These are phyloP conservation scores for Nasonia longicornis DNA, from an alignment of 1,140 invertebrate genomes.

Conservation along the genomic window DNA sequence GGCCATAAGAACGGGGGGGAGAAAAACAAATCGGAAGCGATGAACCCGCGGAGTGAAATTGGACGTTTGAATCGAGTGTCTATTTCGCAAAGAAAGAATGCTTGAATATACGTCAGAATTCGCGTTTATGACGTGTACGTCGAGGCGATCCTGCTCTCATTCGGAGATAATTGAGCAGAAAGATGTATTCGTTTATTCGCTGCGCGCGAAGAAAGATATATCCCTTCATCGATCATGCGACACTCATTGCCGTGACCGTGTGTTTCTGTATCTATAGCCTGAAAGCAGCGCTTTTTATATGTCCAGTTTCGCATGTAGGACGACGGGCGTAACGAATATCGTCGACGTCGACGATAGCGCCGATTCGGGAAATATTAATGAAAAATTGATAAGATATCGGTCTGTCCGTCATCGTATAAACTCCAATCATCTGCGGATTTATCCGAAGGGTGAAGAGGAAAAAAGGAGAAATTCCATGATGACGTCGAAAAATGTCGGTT, in stretches of 20 bases:
- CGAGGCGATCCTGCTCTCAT: no score
- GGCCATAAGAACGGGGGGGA: background rate
- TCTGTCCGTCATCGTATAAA: background rate
- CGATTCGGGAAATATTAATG: conserved; percentile 26
- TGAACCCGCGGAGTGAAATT: background rate
- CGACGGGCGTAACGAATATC: conserved; percentile 8
- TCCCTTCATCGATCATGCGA: conserved; percentile 11
- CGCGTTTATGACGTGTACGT: no score
- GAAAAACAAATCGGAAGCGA: conserved; percentile 7
- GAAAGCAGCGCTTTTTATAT: conserved; percentile 2
- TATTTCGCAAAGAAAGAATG: background rate
- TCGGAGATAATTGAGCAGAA: conserved; percentile 5
- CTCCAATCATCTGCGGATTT: background rate
- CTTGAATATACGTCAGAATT: background rate
- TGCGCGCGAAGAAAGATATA: background rate
- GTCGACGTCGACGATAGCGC: background rate
- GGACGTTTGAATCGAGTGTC: background rate
- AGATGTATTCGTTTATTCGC: conserved; percentile 8
- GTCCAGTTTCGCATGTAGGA: background rate
- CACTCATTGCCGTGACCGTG: background rate
- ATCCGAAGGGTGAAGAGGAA: background rate
- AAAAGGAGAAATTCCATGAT: background rate
- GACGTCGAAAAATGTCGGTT: background rate
- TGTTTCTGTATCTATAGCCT: no score
- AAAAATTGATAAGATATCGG: conserved; percentile 37